phyloP scores from a whole-genome alignment of 2,888 invertebrate genomes.

The Troides aeacus region DNA sequence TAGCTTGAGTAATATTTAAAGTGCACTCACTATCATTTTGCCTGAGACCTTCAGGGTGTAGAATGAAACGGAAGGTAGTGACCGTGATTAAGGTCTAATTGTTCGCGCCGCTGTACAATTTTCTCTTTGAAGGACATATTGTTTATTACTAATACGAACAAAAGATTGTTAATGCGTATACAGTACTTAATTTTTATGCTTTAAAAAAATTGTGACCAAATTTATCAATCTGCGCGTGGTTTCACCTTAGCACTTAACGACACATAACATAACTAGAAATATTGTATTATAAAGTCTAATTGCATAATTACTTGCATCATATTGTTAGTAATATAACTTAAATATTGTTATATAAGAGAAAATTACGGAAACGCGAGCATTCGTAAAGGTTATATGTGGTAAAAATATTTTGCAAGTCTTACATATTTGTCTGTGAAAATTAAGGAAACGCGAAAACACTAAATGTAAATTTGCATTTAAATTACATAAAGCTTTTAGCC shows the following conservation, averaged over 20 bases:
- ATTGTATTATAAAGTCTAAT: constrained; percentile 10
- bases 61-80: too few relatives aligned
- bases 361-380: constrained; percentile 5
- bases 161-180: too few relatives aligned
- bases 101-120: too few relatives aligned
- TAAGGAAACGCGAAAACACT: not conserved
- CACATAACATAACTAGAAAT: constrained; percentile 15
- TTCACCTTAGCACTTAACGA: constrained; percentile 6
- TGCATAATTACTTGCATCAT: constrained; percentile 3
- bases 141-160: too few relatives aligned
- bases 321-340: not conserved
- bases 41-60: not conserved
- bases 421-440: not conserved
- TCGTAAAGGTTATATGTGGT: not conserved
- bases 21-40: not conserved
- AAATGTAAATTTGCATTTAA: too few relatives aligned
- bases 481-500: too few relatives aligned
- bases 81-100: too few relatives aligned
- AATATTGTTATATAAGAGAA: constrained; percentile 16
- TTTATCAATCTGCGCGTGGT: not conserved
- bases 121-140: too few relatives aligned
- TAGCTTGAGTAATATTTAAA: not conserved
- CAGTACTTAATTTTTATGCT: too few relatives aligned
- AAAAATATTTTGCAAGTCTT: not conserved
- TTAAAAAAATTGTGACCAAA: too few relatives aligned